Evolutionary conservation across 1,140 invertebrate species (phyloP).

Genomic region (Phocides pigmalion): DNA sequence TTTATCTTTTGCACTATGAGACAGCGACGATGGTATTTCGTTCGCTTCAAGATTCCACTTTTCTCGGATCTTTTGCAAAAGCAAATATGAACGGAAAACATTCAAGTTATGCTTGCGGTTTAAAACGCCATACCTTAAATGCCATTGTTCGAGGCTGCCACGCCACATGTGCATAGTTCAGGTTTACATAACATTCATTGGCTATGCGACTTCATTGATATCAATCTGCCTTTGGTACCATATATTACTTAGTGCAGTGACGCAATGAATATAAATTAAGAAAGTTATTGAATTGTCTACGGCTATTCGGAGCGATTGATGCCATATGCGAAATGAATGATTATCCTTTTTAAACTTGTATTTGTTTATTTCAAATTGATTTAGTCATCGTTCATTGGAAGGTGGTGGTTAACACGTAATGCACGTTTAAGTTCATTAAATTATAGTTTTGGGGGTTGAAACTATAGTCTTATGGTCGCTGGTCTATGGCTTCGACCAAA

Average conservation of each 20-base stretch:
- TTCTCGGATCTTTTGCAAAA: constrained; percentile 13
- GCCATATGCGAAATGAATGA: constrained; percentile 37
- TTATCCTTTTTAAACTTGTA: constrained; percentile 4
- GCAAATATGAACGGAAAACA: constrained; percentile 24
- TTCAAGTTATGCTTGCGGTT: constrained; percentile 21
- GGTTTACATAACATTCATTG: constrained; percentile 55
- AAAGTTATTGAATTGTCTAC: constrained; percentile 44
- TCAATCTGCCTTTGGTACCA: constrained; percentile 61
- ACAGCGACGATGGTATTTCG: constrained; percentile 36
- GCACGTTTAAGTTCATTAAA: background rate
- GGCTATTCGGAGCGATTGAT: constrained; percentile 23
- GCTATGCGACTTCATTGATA: constrained; percentile 60
- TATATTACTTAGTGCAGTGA: constrained; percentile 53
- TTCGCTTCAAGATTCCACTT: constrained; percentile 19
- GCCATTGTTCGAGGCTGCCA: constrained; percentile 38
- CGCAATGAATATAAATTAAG: constrained; percentile 65
- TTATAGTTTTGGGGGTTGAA: background rate
- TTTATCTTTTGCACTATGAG: constrained; percentile 52
- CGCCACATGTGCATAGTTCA: constrained; percentile 37
- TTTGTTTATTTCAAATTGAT: constrained; percentile 4
- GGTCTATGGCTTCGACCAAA: background rate
- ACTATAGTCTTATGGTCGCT: background rate
- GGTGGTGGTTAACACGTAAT: background rate
- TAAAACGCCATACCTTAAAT: constrained; percentile 29
- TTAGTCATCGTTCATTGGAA: background rate